Evolutionary conservation across 2,113 vertebrate species (phyloP), one percentile per base, ranked within the genome.

Genomic region (Chaetodon trifascialis): DNA sequence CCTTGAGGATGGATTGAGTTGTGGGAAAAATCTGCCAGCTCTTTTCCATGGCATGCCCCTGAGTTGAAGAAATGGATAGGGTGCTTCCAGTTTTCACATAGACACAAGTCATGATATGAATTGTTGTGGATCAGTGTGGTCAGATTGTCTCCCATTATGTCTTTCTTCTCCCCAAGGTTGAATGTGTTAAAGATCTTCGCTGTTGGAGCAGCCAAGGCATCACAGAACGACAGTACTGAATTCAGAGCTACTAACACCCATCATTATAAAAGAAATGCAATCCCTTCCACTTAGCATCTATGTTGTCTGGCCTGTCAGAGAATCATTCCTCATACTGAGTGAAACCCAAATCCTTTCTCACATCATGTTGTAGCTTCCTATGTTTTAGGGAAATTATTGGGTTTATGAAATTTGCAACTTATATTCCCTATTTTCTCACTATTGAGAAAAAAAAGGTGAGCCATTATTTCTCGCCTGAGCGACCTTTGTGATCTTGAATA

Each of bases 251-350:
- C 64, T 75, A 65, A 72, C 86, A 91, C 80, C 73, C 66, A 55
- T 83, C 73, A 86, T 77, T 88, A 83, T 71, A 72, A 80, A 73
- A 76, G 86, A 92, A 90, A 90, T 19, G 12, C 69, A 78, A 79
- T 73, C 79, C 69, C 56, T 74, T 79, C n/a, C 52, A 76, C 67
- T 88, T 89, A 67, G 66, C 44, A 52, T 73, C 76, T 55, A 70
- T 62, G 72, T 79, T 67, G 73, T 74, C 59, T 59, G 71, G 46
- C 42, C 70, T 85, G 66, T 84, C 78, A 67, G 62, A 66, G 38
- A 71, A 55, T 66, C 23, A 66, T 86, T 87, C 68, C 63, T 87
- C 25, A 83, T 34, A 77, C 55, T 42, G 12, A 6, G 67, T 67
- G 55, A 84, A 81, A 76, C 23, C 30, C 30, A 73, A 78, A 34